Conservation (phyloP, 2,888 invertebrate species). For the Apantesis nais region DNA sequence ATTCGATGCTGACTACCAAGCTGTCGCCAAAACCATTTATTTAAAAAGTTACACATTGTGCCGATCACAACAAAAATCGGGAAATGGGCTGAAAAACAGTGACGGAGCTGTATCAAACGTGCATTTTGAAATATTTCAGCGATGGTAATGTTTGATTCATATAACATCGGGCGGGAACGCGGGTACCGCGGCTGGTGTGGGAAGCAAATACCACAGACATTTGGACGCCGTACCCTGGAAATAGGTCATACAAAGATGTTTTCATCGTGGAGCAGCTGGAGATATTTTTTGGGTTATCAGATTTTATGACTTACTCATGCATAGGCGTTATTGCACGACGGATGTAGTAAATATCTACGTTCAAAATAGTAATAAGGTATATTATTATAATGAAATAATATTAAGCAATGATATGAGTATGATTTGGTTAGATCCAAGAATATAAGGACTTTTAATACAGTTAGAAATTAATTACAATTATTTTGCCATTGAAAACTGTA, state of each 20-base stretch:
- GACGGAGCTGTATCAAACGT: not conserved
- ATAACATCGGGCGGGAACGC: not conserved
- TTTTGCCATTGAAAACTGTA: not conserved
- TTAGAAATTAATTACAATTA: not conserved
- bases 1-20: not conserved
- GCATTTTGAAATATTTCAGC: not conserved
- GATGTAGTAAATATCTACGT: not conserved
- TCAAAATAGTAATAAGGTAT: not conserved
- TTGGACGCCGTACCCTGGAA: not conserved
- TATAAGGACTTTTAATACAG: not conserved
- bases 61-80: not conserved
- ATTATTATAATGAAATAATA: too few relatives aligned
- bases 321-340: not conserved
- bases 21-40: not conserved
- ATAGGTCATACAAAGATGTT: not conserved
- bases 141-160: not conserved
- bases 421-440: too few relatives aligned
- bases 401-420: too few relatives aligned
- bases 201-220: not conserved
- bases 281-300: not conserved
- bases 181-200: not conserved
- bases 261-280: not conserved
- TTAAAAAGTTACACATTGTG: not conserved
- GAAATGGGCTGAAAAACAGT: not conserved
- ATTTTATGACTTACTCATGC: not conserved